Percentiles rank a stretch among this genome's conserved stretches.
Evolutionary conservation across 2,797 vertebrate species (phyloP).

Genomic region (Clarias laeviceps): DNA sequence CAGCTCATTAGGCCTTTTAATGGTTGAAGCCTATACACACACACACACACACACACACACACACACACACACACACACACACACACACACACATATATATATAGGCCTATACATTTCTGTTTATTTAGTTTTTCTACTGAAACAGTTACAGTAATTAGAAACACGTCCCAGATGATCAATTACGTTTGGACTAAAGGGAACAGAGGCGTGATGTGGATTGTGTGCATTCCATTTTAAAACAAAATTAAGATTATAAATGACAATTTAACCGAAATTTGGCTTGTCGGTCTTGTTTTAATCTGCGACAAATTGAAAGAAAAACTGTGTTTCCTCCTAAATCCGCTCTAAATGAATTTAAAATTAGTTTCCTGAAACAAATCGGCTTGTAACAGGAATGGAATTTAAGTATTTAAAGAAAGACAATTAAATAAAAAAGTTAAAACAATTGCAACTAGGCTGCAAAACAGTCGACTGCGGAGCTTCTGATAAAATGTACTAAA

Average conservation of each 20-base stretch:
- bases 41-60: conserved; percentile 27
- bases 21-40: background rate
- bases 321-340: background rate
- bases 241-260: background rate
- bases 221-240: background rate
- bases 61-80: background rate
- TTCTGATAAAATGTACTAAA: background rate
- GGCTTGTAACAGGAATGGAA: background rate
- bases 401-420: background rate
- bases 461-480: background rate
- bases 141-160: background rate
- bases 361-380: background rate
- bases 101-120: background rate
- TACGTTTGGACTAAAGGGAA: background rate
- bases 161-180: background rate
- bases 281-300: background rate
- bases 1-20: conserved; percentile 27
- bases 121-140: background rate
- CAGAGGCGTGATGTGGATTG: background rate
- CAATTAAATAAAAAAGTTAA: too few species aligned
- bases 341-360: background rate
- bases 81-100: conserved; percentile 13
- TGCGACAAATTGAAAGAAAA: background rate
- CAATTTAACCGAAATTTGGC: background rate
- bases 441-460: background rate